Conservation (phyloP, 2,113 vertebrate species). For the Pipa parva region DNA sequence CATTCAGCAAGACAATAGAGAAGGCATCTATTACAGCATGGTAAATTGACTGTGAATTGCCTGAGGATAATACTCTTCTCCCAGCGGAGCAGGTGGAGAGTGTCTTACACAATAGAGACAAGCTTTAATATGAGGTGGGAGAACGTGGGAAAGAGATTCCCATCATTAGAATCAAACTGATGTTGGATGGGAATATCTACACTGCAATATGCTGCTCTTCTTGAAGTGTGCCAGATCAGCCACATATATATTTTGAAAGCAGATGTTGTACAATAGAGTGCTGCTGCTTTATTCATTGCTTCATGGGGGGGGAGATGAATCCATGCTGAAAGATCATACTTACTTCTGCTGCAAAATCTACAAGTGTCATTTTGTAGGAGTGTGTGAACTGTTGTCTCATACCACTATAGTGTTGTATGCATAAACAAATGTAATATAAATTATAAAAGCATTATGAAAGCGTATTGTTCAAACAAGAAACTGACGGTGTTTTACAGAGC, state of each 20-base stretch:
- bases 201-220: conserved; percentile 62
- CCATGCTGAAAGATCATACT: not conserved
- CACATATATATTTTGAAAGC: conserved; percentile 8
- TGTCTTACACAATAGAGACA: conserved; percentile 55
- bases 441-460: no score
- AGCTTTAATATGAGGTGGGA: conserved; percentile 45
- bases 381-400: no score
- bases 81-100: conserved; percentile 73
- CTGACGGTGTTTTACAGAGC: no score
- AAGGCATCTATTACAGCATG: conserved; percentile 68
- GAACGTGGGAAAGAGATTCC: conserved; percentile 68
- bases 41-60: conserved; percentile 70
- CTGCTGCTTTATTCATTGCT: not conserved
- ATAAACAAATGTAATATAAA: no score
- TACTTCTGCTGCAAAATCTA: not conserved
- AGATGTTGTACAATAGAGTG: conserved; percentile 19
- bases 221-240: conserved; percentile 45
- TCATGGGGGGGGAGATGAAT: no score
- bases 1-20: conserved; percentile 59
- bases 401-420: no score
- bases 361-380: not conserved
- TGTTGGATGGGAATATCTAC: conserved; percentile 53
- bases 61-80: conserved; percentile 68
- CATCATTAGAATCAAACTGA: conserved; percentile 56
- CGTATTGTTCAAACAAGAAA: no score